A percentile compares a stretch with the other conserved stretches of the same genome.
Evolutionary conservation across 2,113 vertebrate species (phyloP).

Genomic region (Vulpes vulpes): DNA sequence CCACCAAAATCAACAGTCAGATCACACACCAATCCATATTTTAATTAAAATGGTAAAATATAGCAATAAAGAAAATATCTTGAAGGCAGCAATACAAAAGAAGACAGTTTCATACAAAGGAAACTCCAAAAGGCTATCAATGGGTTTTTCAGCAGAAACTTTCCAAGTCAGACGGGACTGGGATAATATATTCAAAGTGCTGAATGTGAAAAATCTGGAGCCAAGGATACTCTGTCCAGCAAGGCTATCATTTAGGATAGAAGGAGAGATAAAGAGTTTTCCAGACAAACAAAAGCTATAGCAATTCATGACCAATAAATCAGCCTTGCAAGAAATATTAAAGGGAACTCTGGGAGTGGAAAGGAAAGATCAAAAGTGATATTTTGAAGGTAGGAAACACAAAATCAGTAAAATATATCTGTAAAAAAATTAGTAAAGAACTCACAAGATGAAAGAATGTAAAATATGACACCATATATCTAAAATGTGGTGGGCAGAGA

Average conservation of each 20-base stretch:
- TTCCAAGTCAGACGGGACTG: not conserved
- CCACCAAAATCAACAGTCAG: not conserved
- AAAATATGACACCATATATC: not conserved
- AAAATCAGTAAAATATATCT: not conserved
- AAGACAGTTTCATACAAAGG: not conserved
- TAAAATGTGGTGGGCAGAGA: not conserved
- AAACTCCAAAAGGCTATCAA: not conserved
- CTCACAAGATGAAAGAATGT: not conserved
- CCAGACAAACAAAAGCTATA: not conserved
- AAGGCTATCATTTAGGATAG: not conserved
- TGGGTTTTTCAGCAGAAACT: not conserved
- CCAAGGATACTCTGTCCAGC: not conserved
- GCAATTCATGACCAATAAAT: not conserved
- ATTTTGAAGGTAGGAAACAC: not conserved
- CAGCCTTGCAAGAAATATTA: not conserved
- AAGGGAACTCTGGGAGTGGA: not conserved
- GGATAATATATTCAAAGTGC: not conserved
- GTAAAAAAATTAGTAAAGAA: not conserved
- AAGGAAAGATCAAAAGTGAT: not conserved
- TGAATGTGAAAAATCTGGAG: not conserved
- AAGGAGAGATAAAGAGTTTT: not conserved
- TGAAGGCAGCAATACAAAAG: not conserved
- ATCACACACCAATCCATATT: not conserved
- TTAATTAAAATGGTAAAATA: not conserved
- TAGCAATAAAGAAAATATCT: not conserved